phyloP scores from a whole-genome alignment of 2,888 invertebrate genomes.

The Lepidochitona cinerea region DNA sequence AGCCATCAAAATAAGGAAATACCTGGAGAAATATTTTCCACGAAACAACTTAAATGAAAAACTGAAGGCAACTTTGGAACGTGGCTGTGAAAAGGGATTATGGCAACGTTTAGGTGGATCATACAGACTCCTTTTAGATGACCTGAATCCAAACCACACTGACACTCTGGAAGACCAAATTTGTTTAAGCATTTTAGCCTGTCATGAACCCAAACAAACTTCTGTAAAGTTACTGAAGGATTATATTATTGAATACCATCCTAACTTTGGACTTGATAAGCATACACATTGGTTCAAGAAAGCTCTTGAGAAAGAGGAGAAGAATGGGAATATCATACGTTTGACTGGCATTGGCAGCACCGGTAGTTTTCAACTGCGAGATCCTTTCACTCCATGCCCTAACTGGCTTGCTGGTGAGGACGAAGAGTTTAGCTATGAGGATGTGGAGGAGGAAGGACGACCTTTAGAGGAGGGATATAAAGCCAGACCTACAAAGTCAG shows the following conservation, averaged over 20 bases:
- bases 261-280: constrained; percentile 56
- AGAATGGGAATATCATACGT: constrained; percentile 48
- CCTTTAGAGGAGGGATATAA: neutral
- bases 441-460: neutral
- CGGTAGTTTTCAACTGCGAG: constrained; percentile 60
- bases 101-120: constrained; percentile 57
- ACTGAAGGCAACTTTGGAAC: constrained; percentile 53
- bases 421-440: constrained; percentile 22
- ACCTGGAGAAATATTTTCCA: constrained; percentile 52
- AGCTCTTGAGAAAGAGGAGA: constrained; percentile 49
- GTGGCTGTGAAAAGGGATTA: constrained; percentile 58
- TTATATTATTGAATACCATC: constrained; percentile 63
- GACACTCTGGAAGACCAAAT: constrained; percentile 61
- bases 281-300: constrained; percentile 49
- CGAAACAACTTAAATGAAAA: constrained; percentile 2
- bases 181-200: constrained; percentile 65
- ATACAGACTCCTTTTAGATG: constrained; percentile 57
- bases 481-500: neutral
- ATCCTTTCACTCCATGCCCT: constrained; percentile 62
- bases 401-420: constrained; percentile 59
- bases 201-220: constrained; percentile 63
- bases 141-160: constrained; percentile 61
- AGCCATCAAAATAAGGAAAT: constrained; percentile 52
- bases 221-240: constrained; percentile 60
- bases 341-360: constrained; percentile 61